phyloP scores from a whole-genome alignment of 1,140 invertebrate genomes.

The Drosophila ohnishii region DNA sequence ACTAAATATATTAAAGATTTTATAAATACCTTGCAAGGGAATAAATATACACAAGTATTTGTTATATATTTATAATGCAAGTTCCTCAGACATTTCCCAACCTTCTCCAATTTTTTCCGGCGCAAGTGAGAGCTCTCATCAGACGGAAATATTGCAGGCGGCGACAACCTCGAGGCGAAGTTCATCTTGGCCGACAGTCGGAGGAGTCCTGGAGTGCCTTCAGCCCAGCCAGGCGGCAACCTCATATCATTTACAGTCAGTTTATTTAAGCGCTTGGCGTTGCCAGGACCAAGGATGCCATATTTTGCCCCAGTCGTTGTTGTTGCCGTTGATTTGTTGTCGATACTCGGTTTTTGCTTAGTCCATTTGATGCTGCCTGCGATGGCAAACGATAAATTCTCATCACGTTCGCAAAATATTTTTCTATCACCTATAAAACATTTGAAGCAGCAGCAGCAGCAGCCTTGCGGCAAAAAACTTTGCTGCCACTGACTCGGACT shows the following conservation, averaged over 20 bases:
- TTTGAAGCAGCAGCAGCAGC: conserved; percentile 60
- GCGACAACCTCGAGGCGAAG: conserved; percentile 4
- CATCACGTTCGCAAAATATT: conserved; percentile 80
- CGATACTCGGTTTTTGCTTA: conserved; percentile 47
- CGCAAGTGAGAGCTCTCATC: neutral
- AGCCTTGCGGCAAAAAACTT: conserved; percentile 68
- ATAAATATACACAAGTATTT: neutral
- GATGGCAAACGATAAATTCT: conserved; percentile 71
- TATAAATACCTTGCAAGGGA: too few species aligned
- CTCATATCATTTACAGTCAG: conserved; percentile 66
- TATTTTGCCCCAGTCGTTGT: conserved; percentile 35
- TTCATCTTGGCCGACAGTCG: conserved; percentile 4
- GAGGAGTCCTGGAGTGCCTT: neutral
- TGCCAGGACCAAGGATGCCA: conserved; percentile 39
- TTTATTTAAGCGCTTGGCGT: conserved; percentile 61
- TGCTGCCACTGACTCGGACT: neutral
- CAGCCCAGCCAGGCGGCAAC: conserved; percentile 30
- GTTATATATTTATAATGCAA: neutral
- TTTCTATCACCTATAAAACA: conserved; percentile 81
- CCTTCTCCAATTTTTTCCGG: neutral
- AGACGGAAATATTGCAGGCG: conserved; percentile 8
- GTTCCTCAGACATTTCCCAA: neutral
- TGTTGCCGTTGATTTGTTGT: conserved; percentile 48
- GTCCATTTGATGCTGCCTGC: conserved; percentile 62
- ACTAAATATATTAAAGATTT: too few species aligned